Evolutionary conservation across 2,797 vertebrate genomes (phyloP), one percentile per base, ranked within the genome.

Genomic region (Ciconia nigra): DNA sequence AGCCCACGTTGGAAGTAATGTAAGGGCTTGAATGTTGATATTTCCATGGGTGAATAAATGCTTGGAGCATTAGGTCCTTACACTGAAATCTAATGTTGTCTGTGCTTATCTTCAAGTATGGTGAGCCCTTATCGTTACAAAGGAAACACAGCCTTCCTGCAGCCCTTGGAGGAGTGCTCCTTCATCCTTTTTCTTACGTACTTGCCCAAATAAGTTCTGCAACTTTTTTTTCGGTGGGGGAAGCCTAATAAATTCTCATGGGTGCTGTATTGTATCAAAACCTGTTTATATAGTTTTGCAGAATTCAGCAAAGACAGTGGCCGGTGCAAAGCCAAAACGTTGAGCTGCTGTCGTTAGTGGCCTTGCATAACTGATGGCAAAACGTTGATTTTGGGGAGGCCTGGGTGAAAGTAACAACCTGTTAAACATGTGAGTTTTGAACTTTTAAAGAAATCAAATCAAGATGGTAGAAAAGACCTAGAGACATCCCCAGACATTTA

Each of bases 131-230:
- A 84, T 94, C 62, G 0, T 77, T 46, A 41, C 55, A 74, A 66
- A 91, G 73, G 93, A 94, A 96, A 84, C 63, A 58, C 35, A 63
- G 62, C 44, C 61, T 81, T 92, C 52, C 71, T 83, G 25, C 46
- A 72, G 49, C 54, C 33, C 17, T 90, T 71, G 28, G 35, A 67
- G 57, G 52, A 69, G 52, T 35, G 19, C 7, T 92, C 57, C 69
- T 92, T 65, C 51, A 15, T 67, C 54, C 9, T 57, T 87, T 82
- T 61, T 73, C 29, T 72, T 82, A 28, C 0, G 2, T 54, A 7
- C 10, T 90, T 89, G 47, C 29, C 29, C 59, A 46, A 49, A 76
- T 52, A 77, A 73, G n/a, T 70, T 92, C 51, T 78, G 41, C 42
- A 37, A 20, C 11, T 71, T 71, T 29, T 44, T 66, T 51, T 71